These are phyloP conservation scores for Platalea minor DNA, from an alignment of 2,797 vertebrate genomes.

Conservation along the genomic window DNA sequence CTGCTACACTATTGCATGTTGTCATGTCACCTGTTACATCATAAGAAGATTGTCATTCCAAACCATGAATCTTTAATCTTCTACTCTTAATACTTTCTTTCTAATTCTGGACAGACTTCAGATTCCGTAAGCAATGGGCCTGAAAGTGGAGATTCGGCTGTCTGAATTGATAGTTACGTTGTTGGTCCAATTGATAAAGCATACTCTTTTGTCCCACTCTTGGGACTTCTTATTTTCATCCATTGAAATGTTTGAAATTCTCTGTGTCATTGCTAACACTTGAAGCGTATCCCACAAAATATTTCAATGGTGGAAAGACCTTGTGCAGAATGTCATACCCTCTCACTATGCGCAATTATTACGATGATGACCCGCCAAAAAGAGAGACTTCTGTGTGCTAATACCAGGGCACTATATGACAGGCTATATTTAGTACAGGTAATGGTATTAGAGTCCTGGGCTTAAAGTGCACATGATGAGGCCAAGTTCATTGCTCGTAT, in stretches of 20 bases:
- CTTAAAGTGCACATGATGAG: neutral
- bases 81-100: constrained; percentile 54
- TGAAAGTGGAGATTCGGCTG: neutral
- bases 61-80: constrained; percentile 62
- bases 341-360: neutral
- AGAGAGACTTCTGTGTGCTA: neutral
- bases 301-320: neutral
- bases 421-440: neutral
- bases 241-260: neutral
- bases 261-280: neutral
- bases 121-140: neutral
- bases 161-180: neutral
- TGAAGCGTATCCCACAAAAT: neutral
- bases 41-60: constrained; percentile 65
- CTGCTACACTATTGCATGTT: neutral
- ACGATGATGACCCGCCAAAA: neutral
- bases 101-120: constrained; percentile 43
- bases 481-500: neutral
- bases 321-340: neutral
- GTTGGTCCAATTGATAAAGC: neutral
- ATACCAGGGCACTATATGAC: neutral
- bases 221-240: neutral
- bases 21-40: constrained; percentile 48
- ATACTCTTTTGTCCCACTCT: neutral
- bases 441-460: constrained; percentile 7